phyloP scores from a whole-genome alignment of 2,113 vertebrate species.

The Meriones unguiculatus region DNA sequence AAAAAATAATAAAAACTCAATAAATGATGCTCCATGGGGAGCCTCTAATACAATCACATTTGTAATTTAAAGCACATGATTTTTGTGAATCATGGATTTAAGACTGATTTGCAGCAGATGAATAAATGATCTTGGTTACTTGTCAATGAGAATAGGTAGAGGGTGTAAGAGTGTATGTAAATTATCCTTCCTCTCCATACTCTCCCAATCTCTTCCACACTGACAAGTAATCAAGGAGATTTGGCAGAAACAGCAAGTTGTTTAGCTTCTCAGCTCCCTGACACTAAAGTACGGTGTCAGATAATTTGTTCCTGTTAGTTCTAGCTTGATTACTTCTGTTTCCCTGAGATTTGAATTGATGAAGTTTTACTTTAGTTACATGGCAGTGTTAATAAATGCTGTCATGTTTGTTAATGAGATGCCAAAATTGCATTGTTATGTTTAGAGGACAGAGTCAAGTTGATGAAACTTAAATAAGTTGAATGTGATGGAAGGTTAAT shows the following conservation, averaged over 20 bases:
- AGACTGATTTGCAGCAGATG: constrained; percentile 67
- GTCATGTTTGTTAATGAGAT: constrained; percentile 84
- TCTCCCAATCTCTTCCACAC: constrained; percentile 34
- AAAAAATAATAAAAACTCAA: constrained; percentile 32
- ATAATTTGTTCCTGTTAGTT: constrained; percentile 82
- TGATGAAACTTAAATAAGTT: constrained; percentile 78
- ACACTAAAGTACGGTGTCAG: constrained; percentile 80
- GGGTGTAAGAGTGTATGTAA: constrained; percentile 61
- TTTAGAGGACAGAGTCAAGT: constrained; percentile 83
- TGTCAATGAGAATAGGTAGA: constrained; percentile 67
- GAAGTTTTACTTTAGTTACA: constrained; percentile 82
- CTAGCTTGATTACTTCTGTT: constrained; percentile 82
- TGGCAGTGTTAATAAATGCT: constrained; percentile 81
- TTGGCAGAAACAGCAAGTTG: constrained; percentile 75
- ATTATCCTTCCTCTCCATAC: constrained; percentile 74
- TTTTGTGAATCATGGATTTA: constrained; percentile 44
- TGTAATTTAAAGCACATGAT: constrained; percentile 59
- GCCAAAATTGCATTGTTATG: constrained; percentile 77
- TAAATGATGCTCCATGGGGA: not conserved
- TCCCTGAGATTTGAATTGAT: constrained; percentile 82
- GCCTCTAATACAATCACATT: constrained; percentile 43
- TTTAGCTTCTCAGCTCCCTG: constrained; percentile 71
- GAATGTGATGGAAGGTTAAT: constrained; percentile 81
- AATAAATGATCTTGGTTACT: constrained; percentile 74
- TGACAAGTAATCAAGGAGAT: constrained; percentile 78